phyloP scores from a whole-genome alignment of 2,888 invertebrate species.

The Sycophila texana region DNA sequence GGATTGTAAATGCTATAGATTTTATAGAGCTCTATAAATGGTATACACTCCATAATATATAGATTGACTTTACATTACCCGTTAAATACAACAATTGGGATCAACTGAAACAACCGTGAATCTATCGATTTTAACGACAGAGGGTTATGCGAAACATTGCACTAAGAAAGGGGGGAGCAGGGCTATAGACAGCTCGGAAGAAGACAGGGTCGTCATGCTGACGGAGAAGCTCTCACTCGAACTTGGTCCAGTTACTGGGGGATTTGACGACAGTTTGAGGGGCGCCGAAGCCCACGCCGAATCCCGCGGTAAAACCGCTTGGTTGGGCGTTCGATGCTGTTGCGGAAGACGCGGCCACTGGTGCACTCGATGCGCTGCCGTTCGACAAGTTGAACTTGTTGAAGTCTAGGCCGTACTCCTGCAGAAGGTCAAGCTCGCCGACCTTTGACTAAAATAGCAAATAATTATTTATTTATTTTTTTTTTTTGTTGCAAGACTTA shows the following conservation, averaged over 20 bases:
- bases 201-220: not conserved
- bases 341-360: conserved; percentile 44
- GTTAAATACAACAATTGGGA: too few relatives aligned
- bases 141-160: too few relatives aligned
- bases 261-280: conserved; percentile 74
- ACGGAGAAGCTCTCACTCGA: conserved; percentile 74
- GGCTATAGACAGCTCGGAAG: too few relatives aligned
- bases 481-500: too few relatives aligned
- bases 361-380: conserved; percentile 58
- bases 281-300: conserved; percentile 68
- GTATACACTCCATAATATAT: not conserved
- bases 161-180: too few relatives aligned
- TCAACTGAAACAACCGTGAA: too few relatives aligned
- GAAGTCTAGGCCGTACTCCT: conserved; percentile 86
- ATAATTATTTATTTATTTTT: too few relatives aligned
- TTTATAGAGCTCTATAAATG: conserved; percentile 14
- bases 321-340: conserved; percentile 31
- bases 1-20: conserved; percentile 16
- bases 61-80: too few relatives aligned
- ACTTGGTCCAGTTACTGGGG: conserved; percentile 80
- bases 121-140: too few relatives aligned
- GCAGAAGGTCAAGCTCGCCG: conserved; percentile 82
- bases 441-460: conserved; percentile 57
- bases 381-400: conserved; percentile 76
- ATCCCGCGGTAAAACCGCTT: conserved; percentile 60